Evolutionary conservation across 1,140 invertebrate species (phyloP).

Genomic region (Cherax quadricarinatus): DNA sequence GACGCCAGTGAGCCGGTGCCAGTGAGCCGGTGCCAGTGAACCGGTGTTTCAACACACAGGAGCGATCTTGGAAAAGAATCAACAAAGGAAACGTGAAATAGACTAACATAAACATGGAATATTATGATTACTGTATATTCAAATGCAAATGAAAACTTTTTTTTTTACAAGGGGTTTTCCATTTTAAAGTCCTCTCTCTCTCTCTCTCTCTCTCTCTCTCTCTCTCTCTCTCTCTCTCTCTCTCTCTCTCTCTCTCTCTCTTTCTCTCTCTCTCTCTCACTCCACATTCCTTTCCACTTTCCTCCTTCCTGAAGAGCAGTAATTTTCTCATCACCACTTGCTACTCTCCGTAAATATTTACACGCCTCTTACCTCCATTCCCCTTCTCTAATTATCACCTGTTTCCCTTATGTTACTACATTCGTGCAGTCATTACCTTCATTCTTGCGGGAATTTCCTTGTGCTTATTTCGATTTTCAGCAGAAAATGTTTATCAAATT

Average conservation of each 20-base stretch:
- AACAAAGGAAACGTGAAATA: too few species aligned
- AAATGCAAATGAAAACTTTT: too few species aligned
- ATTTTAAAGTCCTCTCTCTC: background rate
- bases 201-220: background rate
- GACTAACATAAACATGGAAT: too few species aligned
- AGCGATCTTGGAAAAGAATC: too few species aligned
- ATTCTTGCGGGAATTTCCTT: background rate
- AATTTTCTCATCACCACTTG: background rate
- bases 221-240: background rate
- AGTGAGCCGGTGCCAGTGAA: too few species aligned
- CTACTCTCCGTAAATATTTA: background rate
- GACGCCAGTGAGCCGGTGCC: too few species aligned
- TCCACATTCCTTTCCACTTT: background rate
- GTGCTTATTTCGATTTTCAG: too few species aligned
- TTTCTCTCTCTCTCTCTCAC: constrained; percentile 17
- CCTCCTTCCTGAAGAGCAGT: background rate
- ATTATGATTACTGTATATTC: too few species aligned
- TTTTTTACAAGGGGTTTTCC: background rate
- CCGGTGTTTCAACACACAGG: too few species aligned
- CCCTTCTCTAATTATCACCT: background rate
- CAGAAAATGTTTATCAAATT: too few species aligned
- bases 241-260: constrained; percentile 4
- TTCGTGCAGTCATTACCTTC: background rate
- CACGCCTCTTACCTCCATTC: background rate
- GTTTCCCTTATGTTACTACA: background rate